Evolutionary conservation across 2,888 invertebrate genomes (phyloP), one percentile per base, ranked within the genome.

Genomic region (Junonia oenone): DNA sequence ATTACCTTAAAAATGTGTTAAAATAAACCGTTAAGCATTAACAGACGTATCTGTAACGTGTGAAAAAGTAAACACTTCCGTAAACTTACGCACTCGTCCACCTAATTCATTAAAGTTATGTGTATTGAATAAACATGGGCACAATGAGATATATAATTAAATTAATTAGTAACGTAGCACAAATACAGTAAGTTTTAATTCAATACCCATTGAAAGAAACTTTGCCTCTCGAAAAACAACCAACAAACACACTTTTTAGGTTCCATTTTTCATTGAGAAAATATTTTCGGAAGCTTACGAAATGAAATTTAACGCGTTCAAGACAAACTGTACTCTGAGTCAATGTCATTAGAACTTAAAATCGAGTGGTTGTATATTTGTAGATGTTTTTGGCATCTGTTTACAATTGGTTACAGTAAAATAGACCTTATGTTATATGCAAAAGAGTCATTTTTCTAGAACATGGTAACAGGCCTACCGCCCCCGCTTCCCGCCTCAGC

Each of bases 161-260:
- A 83, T 83, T 83, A 87, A 88, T 87, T 87, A 86, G 81, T 83
- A 79, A 78, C 80, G 76, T 73, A 80, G 78, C 75, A 78, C 78
- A 83, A 86, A 84, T 85, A 86, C 80, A 75, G 78, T 75, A 83
- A 85, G 80, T 87, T 88, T 89, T 85, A 87, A 87, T 88, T 86
- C 88, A 87, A 87, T 82, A 83, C 78, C 72, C 80, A 82, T 81
- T 83, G 74, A 81, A 74, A 69, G 65, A 60, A 76, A 73, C 63
- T 71, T 70, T 69, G 73, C 57, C 65, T 69, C 75, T 71, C 72
- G 68, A 87, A 85, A 83, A 80, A 75, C 72, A 74, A 83, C 86
- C 80, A 61, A 81, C 67, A 58, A 63, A 63, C 73, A 72, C 72
- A 71, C 70, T 69, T 72, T 75, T 63, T 78, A 86, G 78, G 84